Percentiles rank a stretch among this genome's conserved stretches.
These are phyloP conservation scores for Ypsolopha scabrella DNA, from an alignment of 2,888 invertebrate genomes.

Conservation along the genomic window DNA sequence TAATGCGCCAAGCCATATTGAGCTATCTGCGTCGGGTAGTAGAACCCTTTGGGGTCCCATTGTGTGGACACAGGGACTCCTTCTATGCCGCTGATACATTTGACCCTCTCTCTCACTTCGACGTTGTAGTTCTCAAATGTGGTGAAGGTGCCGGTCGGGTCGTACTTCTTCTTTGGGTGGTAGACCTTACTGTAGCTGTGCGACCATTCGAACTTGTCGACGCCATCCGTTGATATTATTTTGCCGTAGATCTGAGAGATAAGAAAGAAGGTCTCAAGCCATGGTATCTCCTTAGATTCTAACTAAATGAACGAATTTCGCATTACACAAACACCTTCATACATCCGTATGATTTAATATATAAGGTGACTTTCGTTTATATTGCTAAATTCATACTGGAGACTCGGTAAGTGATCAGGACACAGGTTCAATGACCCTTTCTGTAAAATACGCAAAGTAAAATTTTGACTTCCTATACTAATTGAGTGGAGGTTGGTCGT, in stretches of 20 bases:
- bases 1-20: conserved; percentile 98
- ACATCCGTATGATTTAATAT: too few relatives aligned
- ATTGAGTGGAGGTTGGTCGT: too few relatives aligned
- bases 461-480: too few relatives aligned
- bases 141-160: conserved; percentile 91
- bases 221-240: conserved; percentile 76
- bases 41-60: conserved; percentile 96
- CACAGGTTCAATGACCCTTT: too few relatives aligned
- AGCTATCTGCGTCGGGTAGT: conserved; percentile 98
- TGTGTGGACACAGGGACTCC: conserved; percentile 97
- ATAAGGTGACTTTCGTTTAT: too few relatives aligned
- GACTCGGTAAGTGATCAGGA: too few relatives aligned
- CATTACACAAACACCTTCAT: too few relatives aligned
- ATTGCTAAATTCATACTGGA: too few relatives aligned
- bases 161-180: conserved; percentile 89
- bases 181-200: conserved; percentile 95
- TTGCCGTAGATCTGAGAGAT: conserved; percentile 83
- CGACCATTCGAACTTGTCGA: conserved; percentile 93
- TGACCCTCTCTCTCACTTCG: conserved; percentile 94
- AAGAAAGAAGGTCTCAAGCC: too few relatives aligned
- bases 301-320: too few relatives aligned
- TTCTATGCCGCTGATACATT: conserved; percentile 93
- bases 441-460: too few relatives aligned
- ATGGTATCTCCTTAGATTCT: too few relatives aligned
- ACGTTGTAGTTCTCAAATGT: conserved; percentile 99